Base-by-base conservation (phyloP, 1,140 invertebrate species). In the Drosophila nebulosa region DNA sequence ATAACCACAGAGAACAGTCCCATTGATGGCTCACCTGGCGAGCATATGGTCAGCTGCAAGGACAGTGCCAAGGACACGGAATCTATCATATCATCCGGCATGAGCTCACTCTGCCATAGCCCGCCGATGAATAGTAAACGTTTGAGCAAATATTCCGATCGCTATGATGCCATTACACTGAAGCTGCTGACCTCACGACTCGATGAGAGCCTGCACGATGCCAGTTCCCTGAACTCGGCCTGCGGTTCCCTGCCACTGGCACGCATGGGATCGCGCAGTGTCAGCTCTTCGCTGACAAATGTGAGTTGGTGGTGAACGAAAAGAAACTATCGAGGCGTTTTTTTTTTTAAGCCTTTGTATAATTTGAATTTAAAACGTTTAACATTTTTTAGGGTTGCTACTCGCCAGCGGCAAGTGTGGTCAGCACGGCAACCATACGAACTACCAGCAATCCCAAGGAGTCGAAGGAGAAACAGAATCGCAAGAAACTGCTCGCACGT, bases 401-500 rank as follows among this genome's bases (percentile, higher is more conserved):
- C 78, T 95, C 95, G 0, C 94, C 95, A 3, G 94, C 94, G 9
- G 89, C 91, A 16, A 93, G 92, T 64, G 78, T 93, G 24, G 93
- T 94, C 0, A 94, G 94, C 39, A 92, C 94, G 16, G 93, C 95
- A 0, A 94, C 93, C 21, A 95, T 95, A 68, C 92, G 94, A 10
- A 93, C 92, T 3, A 94, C 94, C 61, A 94, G 94, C 64, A 94
- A 94, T 70, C 92, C 94, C 0, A 97, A 97, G 83, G 95, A 96
- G 76, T 95, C 93, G 0, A 97, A 97, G 90, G 96, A 97, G 64
- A 94, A 94, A 53, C 92, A 94, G 71, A 96, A 96, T 90, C 93
- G 95, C 1, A 94, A 95, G 64, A 93, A 94, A 59, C 91, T 96
- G 4, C 90, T 96, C 7, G 92, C 93, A 24, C 93, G 94, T 1